Base-by-base conservation (phyloP, 2,888 invertebrate species). In the Alviniconcha strummeri region DNA sequence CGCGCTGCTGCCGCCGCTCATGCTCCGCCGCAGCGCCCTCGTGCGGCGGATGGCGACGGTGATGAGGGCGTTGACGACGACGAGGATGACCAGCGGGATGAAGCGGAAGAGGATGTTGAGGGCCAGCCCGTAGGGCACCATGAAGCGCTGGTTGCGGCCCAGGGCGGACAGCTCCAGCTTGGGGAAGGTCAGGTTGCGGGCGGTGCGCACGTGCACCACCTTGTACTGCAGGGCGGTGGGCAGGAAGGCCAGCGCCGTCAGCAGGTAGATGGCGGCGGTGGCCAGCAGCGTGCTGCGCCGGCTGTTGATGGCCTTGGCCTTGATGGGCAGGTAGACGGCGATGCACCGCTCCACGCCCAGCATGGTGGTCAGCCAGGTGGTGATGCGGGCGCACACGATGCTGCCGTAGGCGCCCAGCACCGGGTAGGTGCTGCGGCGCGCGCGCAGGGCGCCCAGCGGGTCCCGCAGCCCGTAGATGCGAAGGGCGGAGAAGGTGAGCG, bases 261-360 rank as follows among this genome's bases (percentile, higher is more conserved):
- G 72, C 11, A 89, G 19, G 84, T 89, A 91, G 72, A 91, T 90
- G 19, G 86, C 52, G 3, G 84, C 52, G 64, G 91, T 89, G 13
- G 88, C 88, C n/a, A 90, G 85, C n/a, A 84, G 60, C 54, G 91
- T 91, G 74, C 86, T 85, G 71, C 78, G 84, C 74, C 77, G 84
- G 54, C 87, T 88, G 84, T 91, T 91, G 80, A 90, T 89, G 11
- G 83, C 84, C 84, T 87, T 88, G n/a, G 90, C 91, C 81, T 88
- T 87, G 87, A 92, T 89, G 75, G 91, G 91, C 82, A 88, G 90
- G 84, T 89, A 90, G 56, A 92, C 91, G n/a, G 91, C 91, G 19
- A 92, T 87, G 76, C 90, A 91, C 71, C 91, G 86, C 84, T 91
- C 90, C 57, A 89, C 85, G 80, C 90, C 90, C 60, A 91, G 85